Percentiles rank a stretch among this genome's conserved stretches.
Evolutionary conservation across 1,140 invertebrate species (phyloP).

Genomic region (Harlomillsia oculata): DNA sequence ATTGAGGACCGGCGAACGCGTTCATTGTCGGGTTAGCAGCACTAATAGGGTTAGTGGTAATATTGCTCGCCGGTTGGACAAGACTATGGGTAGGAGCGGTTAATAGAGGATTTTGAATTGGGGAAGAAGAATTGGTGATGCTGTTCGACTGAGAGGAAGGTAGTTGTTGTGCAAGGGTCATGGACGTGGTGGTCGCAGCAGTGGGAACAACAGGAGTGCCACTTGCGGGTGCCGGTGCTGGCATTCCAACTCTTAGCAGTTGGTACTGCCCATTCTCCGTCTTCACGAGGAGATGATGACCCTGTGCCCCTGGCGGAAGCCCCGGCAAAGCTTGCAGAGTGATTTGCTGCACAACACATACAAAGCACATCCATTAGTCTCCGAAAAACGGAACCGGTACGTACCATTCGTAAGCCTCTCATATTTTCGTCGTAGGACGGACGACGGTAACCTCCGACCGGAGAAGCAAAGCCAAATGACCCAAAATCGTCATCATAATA

Average conservation of each 20-base stretch:
- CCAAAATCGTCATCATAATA: slow-evolving; percentile 4
- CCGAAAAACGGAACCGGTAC: slow-evolving; percentile 24
- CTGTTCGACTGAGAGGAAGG: not conserved
- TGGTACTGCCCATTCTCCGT: slow-evolving; percentile 92
- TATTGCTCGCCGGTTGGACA: not conserved
- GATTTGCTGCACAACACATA: slow-evolving; percentile 52
- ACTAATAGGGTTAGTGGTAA: slow-evolving; percentile 4
- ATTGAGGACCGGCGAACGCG: too few relatives aligned
- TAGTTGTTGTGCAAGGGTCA: slow-evolving; percentile 17
- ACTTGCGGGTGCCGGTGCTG: slow-evolving; percentile 46
- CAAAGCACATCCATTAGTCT: slow-evolving; percentile 40
- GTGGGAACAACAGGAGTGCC: slow-evolving; percentile 40
- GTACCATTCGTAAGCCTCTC: slow-evolving; percentile 35
- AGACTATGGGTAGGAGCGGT: slow-evolving; percentile 4
- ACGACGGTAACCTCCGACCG: too few relatives aligned
- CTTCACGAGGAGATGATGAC: slow-evolving; percentile 51
- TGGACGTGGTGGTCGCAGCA: slow-evolving; percentile 20
- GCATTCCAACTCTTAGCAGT: slow-evolving; percentile 71
- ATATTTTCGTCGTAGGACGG: slow-evolving; percentile 30
- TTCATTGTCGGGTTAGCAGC: too few relatives aligned
- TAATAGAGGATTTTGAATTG: too few relatives aligned
- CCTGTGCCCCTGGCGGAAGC: slow-evolving; percentile 68
- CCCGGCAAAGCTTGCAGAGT: slow-evolving; percentile 73
- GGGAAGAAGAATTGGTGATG: not conserved
- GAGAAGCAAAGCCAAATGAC: slow-evolving; percentile 25